Base-by-base conservation (phyloP, 2,888 invertebrate species). In the Lutraria lutraria region DNA sequence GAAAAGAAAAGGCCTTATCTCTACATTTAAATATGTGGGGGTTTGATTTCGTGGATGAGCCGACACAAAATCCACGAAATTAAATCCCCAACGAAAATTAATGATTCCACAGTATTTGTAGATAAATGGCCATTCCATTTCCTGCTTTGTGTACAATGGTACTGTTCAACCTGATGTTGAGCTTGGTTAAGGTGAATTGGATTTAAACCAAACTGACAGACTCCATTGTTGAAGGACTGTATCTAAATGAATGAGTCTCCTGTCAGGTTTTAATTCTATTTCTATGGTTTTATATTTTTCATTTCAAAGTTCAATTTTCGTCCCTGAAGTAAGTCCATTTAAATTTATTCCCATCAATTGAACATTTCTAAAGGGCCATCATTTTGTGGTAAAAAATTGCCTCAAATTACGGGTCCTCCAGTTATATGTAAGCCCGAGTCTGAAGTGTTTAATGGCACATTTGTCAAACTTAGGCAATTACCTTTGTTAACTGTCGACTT, bases 371-470 rank as follows among this genome's bases (percentile, higher is more conserved):
- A 82, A 86, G 81, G 68, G 81, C 68, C 56, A 80, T 81, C 83
- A 86, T 80, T 89, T 63, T 79, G 68, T 72, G 80, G 43, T 89
- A 81, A 86, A 86, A 83, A 83, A 89, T 86, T 83, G 83, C 86
- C 86, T 79, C 29, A 89, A 89, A 89, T 89, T 89, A 83, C 80
- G 29, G 81, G 79, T 89, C 68, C 68, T 34, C 19, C 16, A 80
- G 54, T 68, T 76, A 34, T n/a, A 68, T 60, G 76, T 86, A 68
- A 86, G 86, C n/a, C n/a, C 53, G 80, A 34, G 0, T 8, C 68
- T 89, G 76, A 88, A 88, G 87, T 76, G 83, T 88, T 88, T 88
- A 84, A 88, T 88, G 68, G 87, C 80, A 34, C 68, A 86, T 86
- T 89, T 89, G 86, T 89, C 89, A 89, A 81, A 63, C 34, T 79